These are phyloP conservation scores for Gisinianus flammeolus DNA, from an alignment of 2,888 invertebrate species.

Conservation along the genomic window DNA sequence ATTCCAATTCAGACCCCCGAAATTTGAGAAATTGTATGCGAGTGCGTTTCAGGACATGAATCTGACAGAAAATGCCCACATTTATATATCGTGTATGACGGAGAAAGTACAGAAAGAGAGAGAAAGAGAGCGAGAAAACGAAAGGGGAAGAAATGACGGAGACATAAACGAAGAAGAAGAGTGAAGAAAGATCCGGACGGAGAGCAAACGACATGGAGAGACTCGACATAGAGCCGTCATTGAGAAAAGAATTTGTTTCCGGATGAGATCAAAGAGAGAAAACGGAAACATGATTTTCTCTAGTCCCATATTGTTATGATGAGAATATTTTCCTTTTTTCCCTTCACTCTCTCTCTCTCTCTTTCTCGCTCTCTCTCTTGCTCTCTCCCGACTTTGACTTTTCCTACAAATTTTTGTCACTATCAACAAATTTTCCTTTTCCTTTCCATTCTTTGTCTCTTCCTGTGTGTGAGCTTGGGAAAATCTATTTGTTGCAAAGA, in stretches of 20 bases:
- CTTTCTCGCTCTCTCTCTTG: neutral
- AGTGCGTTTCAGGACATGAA: too few relatives aligned
- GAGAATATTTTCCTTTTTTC: constrained; percentile 1
- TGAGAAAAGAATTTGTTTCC: constrained; percentile 34
- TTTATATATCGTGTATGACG: too few relatives aligned
- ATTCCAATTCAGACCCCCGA: too few relatives aligned
- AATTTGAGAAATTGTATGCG: too few relatives aligned
- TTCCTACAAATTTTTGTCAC: constrained; percentile 14
- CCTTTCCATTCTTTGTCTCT: neutral
- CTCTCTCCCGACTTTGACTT: neutral
- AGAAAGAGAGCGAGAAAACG: neutral
- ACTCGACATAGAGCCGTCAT: constrained; percentile 3
- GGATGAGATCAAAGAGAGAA: constrained; percentile 33
- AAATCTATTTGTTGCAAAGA: neutral
- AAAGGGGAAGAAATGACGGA: neutral
- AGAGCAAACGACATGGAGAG: neutral
- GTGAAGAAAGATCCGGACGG: neutral
- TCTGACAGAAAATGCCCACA: too few relatives aligned
- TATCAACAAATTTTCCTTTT: constrained; percentile 22
- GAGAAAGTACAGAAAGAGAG: neutral
- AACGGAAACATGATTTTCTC: constrained; percentile 36
- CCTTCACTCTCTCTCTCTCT: neutral
- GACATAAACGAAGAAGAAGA: neutral
- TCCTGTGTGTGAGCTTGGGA: neutral
- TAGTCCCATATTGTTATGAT: constrained; percentile 5